phyloP scores from a whole-genome alignment of 2,888 invertebrate species.

The Drosophila formosana region DNA sequence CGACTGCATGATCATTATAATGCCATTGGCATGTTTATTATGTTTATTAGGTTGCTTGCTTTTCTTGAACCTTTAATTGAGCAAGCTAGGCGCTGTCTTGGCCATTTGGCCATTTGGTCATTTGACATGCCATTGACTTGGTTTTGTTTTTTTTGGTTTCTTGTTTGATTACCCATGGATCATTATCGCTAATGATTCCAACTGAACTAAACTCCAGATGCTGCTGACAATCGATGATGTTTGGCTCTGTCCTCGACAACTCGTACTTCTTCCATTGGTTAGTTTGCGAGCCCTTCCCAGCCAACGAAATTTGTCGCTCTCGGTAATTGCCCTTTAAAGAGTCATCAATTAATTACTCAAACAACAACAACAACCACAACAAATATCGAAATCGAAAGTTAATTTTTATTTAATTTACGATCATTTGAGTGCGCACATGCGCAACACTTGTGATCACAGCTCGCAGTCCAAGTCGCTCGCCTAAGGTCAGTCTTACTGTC shows the following conservation, averaged over 20 bases:
- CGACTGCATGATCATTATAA: conserved; percentile 55
- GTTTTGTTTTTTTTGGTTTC: conserved; percentile 50
- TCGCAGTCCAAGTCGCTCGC: conserved; percentile 10
- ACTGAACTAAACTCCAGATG: background rate
- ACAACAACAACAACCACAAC: conserved; percentile 18
- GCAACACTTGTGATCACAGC: conserved; percentile 29
- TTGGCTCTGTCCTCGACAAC: conserved; percentile 27
- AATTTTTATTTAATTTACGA: conserved; percentile 69
- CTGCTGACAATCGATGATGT: no score
- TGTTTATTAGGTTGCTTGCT: conserved; percentile 50
- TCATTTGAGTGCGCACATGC: conserved; percentile 48
- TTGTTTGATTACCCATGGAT: conserved; percentile 68
- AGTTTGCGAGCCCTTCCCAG: conserved; percentile 27
- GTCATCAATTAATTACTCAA: conserved; percentile 71
- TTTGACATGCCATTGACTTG: conserved; percentile 74
- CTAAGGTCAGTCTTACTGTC: conserved; percentile 19
- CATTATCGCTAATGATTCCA: conserved; percentile 69
- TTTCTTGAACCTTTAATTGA: conserved; percentile 39
- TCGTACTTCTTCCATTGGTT: conserved; percentile 26
- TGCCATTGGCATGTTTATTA: conserved; percentile 64
- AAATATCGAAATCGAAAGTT: conserved; percentile 64
- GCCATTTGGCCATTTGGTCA: conserved; percentile 65
- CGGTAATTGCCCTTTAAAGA: conserved; percentile 59
- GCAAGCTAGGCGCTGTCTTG: conserved; percentile 48
- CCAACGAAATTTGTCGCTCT: conserved; percentile 7